These are phyloP conservation scores for Brassicogethes aeneus DNA, from an alignment of 2,888 invertebrate species.

Conservation along the genomic window DNA sequence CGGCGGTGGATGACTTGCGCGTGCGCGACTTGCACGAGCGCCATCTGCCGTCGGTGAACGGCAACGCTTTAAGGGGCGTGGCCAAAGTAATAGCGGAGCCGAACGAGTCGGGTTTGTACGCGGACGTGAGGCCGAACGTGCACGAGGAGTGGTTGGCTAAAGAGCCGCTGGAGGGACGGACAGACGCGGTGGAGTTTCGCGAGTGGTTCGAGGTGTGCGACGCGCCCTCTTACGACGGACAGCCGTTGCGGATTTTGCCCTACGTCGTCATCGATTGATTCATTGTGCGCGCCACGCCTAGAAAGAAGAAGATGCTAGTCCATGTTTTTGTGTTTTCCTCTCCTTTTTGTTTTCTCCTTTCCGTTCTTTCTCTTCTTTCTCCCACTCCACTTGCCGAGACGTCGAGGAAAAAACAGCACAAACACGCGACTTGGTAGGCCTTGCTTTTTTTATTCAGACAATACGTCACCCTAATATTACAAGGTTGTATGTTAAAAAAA, in stretches of 20 bases:
- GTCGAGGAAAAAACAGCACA: no score
- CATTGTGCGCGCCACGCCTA: no score
- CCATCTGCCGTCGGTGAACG: conserved; percentile 33
- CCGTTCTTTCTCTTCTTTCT: no score
- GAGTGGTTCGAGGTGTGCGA: conserved; percentile 89
- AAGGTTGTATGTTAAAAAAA: no score
- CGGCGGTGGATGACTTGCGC: conserved; percentile 41
- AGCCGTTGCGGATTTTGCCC: conserved; percentile 84
- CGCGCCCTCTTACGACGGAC: conserved; percentile 63
- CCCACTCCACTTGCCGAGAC: no score
- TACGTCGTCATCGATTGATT: conserved; percentile 95
- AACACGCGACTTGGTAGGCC: no score
- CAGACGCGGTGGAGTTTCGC: conserved; percentile 48
- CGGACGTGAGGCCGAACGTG: conserved; percentile 42
- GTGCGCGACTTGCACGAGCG: conserved; percentile 43
- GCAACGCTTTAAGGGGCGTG: conserved; percentile 28
- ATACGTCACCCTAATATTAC: no score
- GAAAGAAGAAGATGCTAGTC: conserved; percentile 15
- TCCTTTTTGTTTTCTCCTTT: neutral
- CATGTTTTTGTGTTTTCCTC: neutral
- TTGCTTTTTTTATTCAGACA: no score
- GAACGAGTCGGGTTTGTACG: conserved; percentile 28
- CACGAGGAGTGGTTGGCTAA: conserved; percentile 32
- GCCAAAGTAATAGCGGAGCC: conserved; percentile 16
- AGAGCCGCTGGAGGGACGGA: conserved; percentile 14